Evolutionary conservation across 1,140 invertebrate genomes (phyloP).

Genomic region (Holcopasites calliopsidis): DNA sequence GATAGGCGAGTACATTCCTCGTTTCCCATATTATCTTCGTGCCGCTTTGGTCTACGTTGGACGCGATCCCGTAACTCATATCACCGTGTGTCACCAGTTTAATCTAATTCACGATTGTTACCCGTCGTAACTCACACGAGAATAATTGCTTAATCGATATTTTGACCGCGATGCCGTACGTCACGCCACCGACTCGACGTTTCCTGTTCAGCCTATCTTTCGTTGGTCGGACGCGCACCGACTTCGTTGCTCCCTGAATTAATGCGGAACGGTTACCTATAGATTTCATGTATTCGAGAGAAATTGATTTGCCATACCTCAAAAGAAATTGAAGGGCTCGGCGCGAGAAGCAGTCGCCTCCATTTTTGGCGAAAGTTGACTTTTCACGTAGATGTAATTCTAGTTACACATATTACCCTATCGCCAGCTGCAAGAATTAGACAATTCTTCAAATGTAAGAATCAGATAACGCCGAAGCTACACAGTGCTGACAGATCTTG

Average conservation of each 20-base stretch:
- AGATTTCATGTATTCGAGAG: too few species aligned
- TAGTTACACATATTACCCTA: too few species aligned
- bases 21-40: conserved; percentile 59
- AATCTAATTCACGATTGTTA: conserved; percentile 76
- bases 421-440: too few species aligned
- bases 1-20: conserved; percentile 45
- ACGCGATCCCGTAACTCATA: conserved; percentile 71
- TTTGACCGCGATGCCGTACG: conserved; percentile 48
- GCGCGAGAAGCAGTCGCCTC: too few species aligned
- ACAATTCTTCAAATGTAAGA: too few species aligned
- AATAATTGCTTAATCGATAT: conserved; percentile 76
- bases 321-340: too few species aligned
- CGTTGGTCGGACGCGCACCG: not conserved
- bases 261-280: not conserved
- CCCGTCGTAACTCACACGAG: conserved; percentile 72
- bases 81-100: conserved; percentile 74
- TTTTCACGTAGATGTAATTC: too few species aligned
- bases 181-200: conserved; percentile 32
- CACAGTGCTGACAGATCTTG: too few species aligned
- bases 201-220: conserved; percentile 32
- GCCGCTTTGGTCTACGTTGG: conserved; percentile 51
- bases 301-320: too few species aligned
- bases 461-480: too few species aligned
- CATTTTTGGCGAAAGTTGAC: too few species aligned
- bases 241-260: not conserved